Conservation (phyloP, 2,888 invertebrate genomes). For the Lochmaea crataegi region DNA sequence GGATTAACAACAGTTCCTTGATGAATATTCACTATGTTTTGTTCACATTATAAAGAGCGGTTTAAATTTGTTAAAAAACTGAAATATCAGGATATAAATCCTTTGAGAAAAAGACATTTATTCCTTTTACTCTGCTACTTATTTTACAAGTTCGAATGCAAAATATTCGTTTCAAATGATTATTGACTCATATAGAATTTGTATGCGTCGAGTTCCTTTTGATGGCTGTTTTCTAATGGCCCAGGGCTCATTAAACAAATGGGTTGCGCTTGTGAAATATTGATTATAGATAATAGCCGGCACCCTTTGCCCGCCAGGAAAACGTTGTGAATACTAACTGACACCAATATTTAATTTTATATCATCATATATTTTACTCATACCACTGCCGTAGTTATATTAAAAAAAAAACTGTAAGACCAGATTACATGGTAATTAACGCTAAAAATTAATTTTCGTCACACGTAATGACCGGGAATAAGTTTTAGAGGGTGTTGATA, state of each 20-base stretch:
- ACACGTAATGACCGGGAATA: not conserved
- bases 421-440: not conserved
- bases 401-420: not conserved
- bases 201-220: slow-evolving; percentile 21
- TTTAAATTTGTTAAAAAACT: not conserved
- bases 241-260: slow-evolving; percentile 35
- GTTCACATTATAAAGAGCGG: not conserved
- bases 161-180: slow-evolving; percentile 15
- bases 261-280: slow-evolving; percentile 34
- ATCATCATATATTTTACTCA: slow-evolving; percentile 17
- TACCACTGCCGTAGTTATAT: slow-evolving; percentile 8
- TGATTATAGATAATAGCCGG: slow-evolving; percentile 35
- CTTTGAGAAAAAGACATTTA: not conserved
- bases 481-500: not conserved
- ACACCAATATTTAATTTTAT: slow-evolving; percentile 28
- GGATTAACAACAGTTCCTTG: too few relatives aligned
- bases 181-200: slow-evolving; percentile 22
- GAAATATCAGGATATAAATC: not conserved
- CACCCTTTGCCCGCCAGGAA: slow-evolving; percentile 29
- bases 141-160: slow-evolving; percentile 12
- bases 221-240: slow-evolving; percentile 31
- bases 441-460: not conserved
- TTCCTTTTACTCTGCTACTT: not conserved
- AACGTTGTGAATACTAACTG: slow-evolving; percentile 31
- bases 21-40: not conserved